Conservation (phyloP, 2,797 vertebrate species). For the Nannoperca obscura region DNA sequence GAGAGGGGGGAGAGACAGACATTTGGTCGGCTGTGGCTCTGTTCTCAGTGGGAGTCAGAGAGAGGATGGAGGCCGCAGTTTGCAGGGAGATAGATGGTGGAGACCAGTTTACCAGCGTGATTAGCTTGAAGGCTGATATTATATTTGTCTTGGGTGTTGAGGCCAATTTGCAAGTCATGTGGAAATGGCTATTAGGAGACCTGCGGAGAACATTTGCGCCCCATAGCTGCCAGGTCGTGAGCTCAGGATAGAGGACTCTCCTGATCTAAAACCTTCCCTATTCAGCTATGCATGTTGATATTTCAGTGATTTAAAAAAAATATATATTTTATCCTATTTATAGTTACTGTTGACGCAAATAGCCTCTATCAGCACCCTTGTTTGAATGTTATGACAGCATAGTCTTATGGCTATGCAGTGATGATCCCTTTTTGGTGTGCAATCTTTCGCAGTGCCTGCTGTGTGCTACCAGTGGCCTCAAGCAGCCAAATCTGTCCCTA, state of each 20-base stretch:
- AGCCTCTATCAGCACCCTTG: slow-evolving; percentile 5
- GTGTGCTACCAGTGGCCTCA: slow-evolving; percentile 50
- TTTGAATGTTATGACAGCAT: slow-evolving; percentile 32
- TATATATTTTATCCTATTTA: slow-evolving; percentile 47
- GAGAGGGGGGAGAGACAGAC: slow-evolving; percentile 45
- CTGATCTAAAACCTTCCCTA: slow-evolving; percentile 33
- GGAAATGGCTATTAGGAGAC: slow-evolving; percentile 31
- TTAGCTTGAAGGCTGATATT: slow-evolving; percentile 42
- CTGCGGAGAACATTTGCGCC: slow-evolving; percentile 27
- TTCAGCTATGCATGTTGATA: slow-evolving; percentile 38
- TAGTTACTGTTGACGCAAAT: slow-evolving; percentile 37
- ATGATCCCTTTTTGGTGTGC: slow-evolving; percentile 33
- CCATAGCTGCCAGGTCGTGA: slow-evolving; percentile 28
- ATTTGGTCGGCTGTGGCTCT: slow-evolving; percentile 66
- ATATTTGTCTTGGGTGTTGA: slow-evolving; percentile 22
- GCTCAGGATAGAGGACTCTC: slow-evolving; percentile 27
- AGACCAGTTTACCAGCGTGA: slow-evolving; percentile 43
- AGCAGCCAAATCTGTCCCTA: slow-evolving; percentile 70
- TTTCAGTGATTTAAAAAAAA: slow-evolving; percentile 39
- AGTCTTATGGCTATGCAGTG: slow-evolving; percentile 13
- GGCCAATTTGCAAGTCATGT: slow-evolving; percentile 14
- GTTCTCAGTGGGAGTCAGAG: slow-evolving; percentile 50
- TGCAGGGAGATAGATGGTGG: slow-evolving; percentile 17
- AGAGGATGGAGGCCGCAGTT: slow-evolving; percentile 37
- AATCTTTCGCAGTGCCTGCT: slow-evolving; percentile 22